These are phyloP conservation scores for Conomelus anceps DNA, from an alignment of 2,888 invertebrate species.

Conservation along the genomic window DNA sequence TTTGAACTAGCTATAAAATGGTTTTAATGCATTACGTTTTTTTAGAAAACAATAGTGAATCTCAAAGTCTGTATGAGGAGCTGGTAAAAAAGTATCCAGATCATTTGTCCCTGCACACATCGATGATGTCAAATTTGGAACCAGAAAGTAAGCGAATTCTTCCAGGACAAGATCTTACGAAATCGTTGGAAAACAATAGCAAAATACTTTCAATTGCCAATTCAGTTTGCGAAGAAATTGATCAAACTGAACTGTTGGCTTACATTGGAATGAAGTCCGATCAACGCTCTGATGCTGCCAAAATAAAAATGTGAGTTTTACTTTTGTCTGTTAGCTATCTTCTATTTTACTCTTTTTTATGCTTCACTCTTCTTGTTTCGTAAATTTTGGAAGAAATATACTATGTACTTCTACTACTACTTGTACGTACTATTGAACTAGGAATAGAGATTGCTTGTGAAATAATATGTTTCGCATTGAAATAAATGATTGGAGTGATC, in stretches of 20 bases:
- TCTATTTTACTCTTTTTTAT: too few relatives aligned
- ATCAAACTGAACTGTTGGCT: conserved; percentile 70
- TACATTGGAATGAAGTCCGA: conserved; percentile 82
- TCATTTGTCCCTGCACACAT: conserved; percentile 68
- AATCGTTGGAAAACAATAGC: conserved; percentile 39
- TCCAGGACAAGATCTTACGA: conserved; percentile 28
- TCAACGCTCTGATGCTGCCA: conserved; percentile 69
- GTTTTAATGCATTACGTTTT: too few relatives aligned
- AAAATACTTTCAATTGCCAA: conserved; percentile 49
- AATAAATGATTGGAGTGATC: too few relatives aligned
- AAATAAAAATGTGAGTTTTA: conserved; percentile 66
- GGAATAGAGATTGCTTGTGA: too few relatives aligned
- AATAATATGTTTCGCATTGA: too few relatives aligned
- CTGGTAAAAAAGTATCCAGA: conserved; percentile 62
- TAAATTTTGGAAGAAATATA: too few relatives aligned
- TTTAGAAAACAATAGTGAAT: background rate
- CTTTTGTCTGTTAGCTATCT: too few relatives aligned
- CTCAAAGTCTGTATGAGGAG: conserved; percentile 68
- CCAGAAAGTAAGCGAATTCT: conserved; percentile 39
- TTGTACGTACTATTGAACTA: too few relatives aligned
- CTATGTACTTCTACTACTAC: too few relatives aligned
- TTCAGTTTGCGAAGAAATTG: conserved; percentile 61
- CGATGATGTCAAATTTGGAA: conserved; percentile 73
- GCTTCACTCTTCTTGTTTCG: too few relatives aligned
- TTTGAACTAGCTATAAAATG: too few relatives aligned